Percentiles rank a stretch among this genome's conserved stretches.
Conservation (phyloP, 1,140 invertebrate genomes). For the Hylaeus anthracinus region DNA sequence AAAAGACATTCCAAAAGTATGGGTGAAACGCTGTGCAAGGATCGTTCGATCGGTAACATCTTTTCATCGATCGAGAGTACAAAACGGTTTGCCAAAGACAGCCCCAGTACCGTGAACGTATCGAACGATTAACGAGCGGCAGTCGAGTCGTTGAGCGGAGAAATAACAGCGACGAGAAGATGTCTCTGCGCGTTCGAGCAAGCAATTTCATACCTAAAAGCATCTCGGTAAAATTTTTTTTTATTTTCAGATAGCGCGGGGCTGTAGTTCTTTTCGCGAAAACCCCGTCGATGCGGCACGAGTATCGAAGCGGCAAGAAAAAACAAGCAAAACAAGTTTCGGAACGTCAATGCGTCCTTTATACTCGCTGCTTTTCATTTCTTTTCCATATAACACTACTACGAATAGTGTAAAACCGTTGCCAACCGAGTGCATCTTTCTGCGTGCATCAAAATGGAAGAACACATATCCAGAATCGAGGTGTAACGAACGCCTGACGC, state of each 20-base stretch:
- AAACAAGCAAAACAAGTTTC: slow-evolving; percentile 30
- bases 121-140: slow-evolving; percentile 3
- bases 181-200: neutral
- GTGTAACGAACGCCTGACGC: slow-evolving; percentile 23
- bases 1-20: too few relatives aligned
- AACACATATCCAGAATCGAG: slow-evolving; percentile 20
- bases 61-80: too few relatives aligned
- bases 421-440: slow-evolving; percentile 16
- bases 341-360: slow-evolving; percentile 42
- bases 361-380: slow-evolving; percentile 40
- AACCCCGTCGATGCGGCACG: neutral
- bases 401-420: slow-evolving; percentile 38
- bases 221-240: neutral
- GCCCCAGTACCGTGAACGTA: neutral
- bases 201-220: slow-evolving; percentile 12
- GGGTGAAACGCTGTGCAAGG: too few relatives aligned
- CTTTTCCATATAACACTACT: slow-evolving; percentile 2
- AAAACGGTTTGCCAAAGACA: neutral
- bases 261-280: neutral
- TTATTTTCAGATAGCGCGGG: neutral
- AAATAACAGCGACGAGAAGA: too few relatives aligned
- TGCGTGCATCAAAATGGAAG: slow-evolving; percentile 36
- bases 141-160: too few relatives aligned
- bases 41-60: too few relatives aligned
- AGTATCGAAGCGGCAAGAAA: slow-evolving; percentile 10